Evolutionary conservation across 1,140 invertebrate genomes (phyloP), one percentile per base, ranked within the genome.

Genomic region (Eubasilissa regina): DNA sequence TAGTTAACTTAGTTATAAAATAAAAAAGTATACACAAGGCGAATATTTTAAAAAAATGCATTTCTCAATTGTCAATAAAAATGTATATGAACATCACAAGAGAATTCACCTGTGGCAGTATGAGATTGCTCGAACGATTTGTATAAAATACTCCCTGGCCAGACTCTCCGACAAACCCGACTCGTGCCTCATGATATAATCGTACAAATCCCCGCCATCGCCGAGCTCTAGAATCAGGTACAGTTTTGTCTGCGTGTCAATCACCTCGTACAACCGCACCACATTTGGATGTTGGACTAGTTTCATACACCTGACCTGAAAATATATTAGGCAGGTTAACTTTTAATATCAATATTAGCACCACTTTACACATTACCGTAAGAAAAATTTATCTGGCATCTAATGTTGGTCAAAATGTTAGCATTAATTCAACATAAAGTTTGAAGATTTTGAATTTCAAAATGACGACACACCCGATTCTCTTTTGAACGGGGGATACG

Each of bases 171-270:
- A 93, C 25, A 95, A 88, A 53, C 94, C 94, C 79, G 94, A 92
- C 84, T 98, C 97, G 87, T 99, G 96, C 87, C 95, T 94, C 95
- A 99, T 98, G 85, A 99, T 99, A 87, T 99, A 99, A 90, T 99
- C 98, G 89, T 99, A 99, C 84, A 99, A 93, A 91, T 99, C 98
- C 25, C 98, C 97, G 47, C 97, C 98, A 91, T 99, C 98, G n/a
- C 97, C 98, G 79, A 99, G 89, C 91, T 99, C 98, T 84, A 99
- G 90, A 85, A 99, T 98, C 84, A 99, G 91, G 89, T 97, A 98
- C 78, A 98, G 89, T 89, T 98, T 98, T 75, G 96, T 97, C 85
- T 97, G 96, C 17, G 98, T 99, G 89, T 99, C 99, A 85, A 99
- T 99, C 60, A 99, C 97, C 92, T 99, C 98, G 88, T 99, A 99